Evolutionary conservation across 2,113 vertebrate genomes (phyloP).

Genomic region (Galemys pyrenaicus): DNA sequence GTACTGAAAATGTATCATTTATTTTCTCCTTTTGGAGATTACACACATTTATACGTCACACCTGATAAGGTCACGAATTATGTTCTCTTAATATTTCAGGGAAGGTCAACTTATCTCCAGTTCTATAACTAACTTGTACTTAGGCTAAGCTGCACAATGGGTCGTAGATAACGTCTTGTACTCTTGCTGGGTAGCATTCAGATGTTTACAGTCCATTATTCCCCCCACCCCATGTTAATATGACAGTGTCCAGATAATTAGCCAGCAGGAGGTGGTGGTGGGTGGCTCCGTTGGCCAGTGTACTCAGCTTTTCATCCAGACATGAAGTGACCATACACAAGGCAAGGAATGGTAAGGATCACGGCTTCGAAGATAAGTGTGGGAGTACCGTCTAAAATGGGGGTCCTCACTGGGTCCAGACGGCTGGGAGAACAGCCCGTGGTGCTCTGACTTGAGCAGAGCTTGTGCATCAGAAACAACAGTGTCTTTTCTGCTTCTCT

Average conservation of each 20-base stretch:
- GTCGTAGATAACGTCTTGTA: neutral
- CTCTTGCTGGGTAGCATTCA: neutral
- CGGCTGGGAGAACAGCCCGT: neutral
- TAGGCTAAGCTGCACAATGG: neutral
- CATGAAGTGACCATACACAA: neutral
- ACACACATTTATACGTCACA: neutral
- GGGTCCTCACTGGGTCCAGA: neutral
- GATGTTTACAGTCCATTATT: constrained; percentile 15
- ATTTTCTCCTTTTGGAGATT: constrained; percentile 48
- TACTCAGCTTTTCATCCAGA: neutral
- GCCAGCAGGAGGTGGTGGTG: neutral
- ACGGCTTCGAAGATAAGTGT: neutral
- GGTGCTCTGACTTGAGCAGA: neutral
- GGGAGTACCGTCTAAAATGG: neutral
- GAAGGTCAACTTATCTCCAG: constrained; percentile 30
- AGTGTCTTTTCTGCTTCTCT: neutral
- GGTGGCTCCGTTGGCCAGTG: neutral
- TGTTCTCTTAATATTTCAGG: constrained; percentile 12
- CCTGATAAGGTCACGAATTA: neutral
- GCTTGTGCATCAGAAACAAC: neutral
- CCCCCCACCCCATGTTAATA: neutral
- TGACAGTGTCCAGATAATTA: neutral
- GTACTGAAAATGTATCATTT: constrained; percentile 38
- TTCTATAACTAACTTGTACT: constrained; percentile 51
- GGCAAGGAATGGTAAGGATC: neutral